Evolutionary conservation across 2,888 invertebrate species (phyloP).

Genomic region (Eupelmus urozonus): DNA sequence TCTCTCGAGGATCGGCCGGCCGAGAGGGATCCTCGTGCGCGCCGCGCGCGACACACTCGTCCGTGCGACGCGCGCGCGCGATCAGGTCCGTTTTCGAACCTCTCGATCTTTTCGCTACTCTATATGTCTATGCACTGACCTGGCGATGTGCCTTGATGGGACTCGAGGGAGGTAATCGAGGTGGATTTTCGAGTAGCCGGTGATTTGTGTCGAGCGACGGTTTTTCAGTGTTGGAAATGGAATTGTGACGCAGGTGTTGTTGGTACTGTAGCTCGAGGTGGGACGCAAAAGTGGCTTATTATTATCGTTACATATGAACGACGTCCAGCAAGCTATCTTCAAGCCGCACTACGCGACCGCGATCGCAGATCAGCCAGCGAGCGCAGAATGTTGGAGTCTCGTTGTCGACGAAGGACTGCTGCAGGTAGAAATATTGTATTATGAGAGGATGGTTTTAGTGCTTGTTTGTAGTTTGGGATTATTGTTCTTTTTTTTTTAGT

Average conservation of each 20-base stretch:
- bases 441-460: not conserved
- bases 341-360: conserved; percentile 65
- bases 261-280: not conserved
- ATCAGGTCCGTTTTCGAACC: too few relatives aligned
- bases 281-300: not conserved
- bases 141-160: too few relatives aligned
- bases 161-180: too few relatives aligned
- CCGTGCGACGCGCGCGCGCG: conserved; percentile 36
- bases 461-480: not conserved
- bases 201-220: too few relatives aligned
- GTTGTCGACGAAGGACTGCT: conserved; percentile 72
- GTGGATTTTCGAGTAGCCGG: too few relatives aligned
- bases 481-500: too few relatives aligned
- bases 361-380: conserved; percentile 63
- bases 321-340: conserved; percentile 68
- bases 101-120: too few relatives aligned
- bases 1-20: not conserved
- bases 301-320: conserved; percentile 69
- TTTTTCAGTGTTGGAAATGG: too few relatives aligned
- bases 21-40: conserved; percentile 10
- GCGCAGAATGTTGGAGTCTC: conserved; percentile 74
- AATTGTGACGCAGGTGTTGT: too few relatives aligned
- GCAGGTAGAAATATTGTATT: conserved; percentile 66
- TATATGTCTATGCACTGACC: too few relatives aligned
- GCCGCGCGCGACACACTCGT: conserved; percentile 33